Base-by-base conservation (phyloP, 2,888 invertebrate species). In the Cataglyphis cursor region DNA sequence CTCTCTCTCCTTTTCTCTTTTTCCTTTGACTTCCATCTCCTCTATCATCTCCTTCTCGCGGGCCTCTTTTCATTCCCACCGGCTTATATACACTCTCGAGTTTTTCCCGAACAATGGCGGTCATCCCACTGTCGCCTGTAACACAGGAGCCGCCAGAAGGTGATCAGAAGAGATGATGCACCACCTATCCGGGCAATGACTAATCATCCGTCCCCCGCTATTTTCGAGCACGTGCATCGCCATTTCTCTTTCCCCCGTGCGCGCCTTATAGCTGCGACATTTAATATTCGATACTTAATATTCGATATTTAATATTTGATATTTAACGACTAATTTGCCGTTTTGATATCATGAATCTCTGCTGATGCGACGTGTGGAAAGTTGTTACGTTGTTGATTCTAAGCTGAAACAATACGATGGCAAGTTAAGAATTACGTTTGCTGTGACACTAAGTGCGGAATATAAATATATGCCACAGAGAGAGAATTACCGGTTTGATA, bases 21-120 rank as follows among this genome's bases (percentile, higher is more conserved):
- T 68, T 62, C 62, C 28, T 24, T 15, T 51, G n/a, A 54, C 51
- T 35, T 31, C 44, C 41, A 24, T 54, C 62, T 72, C n/a, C 81
- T 51, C 82, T 62, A 57, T 54, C 65, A 51, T 73, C 54, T 51
- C 48, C 82, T 66, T 82, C 74, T 74, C 84, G 75, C 82, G 44
- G n/a, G 21, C 70, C 76, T 84, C 73, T 80, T 51, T 68, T 76
- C 84, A 86, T 87, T 89, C 81, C 73, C 64, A 74, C 84, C 87
- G 84, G 83, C 82, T 85, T 51, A n/a, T n/a, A n/a, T 51, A 87
- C 88, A 90, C 87, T 84, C 87, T 84, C 88, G 88, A 90, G 92
- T 93, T 93, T 93, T 93, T 92, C 93, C 90, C 76, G 85, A 85
- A 88, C 89, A 89, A 92, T 92, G 91, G 91, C 92, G 89, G 91